Percentiles rank a stretch among this genome's conserved stretches.
These are phyloP conservation scores for Varanus salvator DNA, from an alignment of 2,113 vertebrate genomes.

Conservation along the genomic window DNA sequence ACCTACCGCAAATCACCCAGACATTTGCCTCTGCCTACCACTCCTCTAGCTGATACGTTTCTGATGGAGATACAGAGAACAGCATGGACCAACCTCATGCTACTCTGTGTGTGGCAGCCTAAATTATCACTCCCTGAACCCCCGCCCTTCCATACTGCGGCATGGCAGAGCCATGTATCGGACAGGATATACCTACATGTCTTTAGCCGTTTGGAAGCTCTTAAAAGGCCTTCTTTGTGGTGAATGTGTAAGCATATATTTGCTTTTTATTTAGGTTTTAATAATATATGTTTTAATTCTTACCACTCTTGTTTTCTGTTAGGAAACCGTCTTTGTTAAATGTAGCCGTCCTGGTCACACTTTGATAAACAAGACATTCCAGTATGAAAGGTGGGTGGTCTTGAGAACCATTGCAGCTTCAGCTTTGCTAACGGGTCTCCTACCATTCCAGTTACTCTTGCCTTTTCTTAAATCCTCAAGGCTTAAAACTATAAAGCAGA, in stretches of 20 bases:
- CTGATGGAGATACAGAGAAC: not conserved
- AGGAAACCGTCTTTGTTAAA: slow-evolving; percentile 76
- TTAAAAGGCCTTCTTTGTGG: slow-evolving; percentile 7
- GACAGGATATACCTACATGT: not conserved
- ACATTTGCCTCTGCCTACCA: too few species aligned
- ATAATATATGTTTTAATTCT: not conserved
- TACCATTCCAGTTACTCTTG: not conserved
- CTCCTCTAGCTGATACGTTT: not conserved
- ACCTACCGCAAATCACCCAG: too few species aligned
- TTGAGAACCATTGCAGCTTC: not conserved
- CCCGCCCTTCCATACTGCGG: not conserved
- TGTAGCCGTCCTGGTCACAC: slow-evolving; percentile 65
- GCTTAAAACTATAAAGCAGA: not conserved
- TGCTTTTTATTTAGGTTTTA: not conserved
- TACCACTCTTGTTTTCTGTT: slow-evolving; percentile 6
- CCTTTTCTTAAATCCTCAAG: not conserved
- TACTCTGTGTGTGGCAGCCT: not conserved
- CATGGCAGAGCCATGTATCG: not conserved
- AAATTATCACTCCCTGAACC: not conserved
- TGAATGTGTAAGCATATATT: not conserved
- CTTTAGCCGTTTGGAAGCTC: not conserved
- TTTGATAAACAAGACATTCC: slow-evolving; percentile 64
- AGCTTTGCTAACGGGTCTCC: not conserved
- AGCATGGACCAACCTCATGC: not conserved
- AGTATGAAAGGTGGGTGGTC: slow-evolving; percentile 76